Conservation (phyloP, 2,888 invertebrate species). For the Choreutis nemorana region DNA sequence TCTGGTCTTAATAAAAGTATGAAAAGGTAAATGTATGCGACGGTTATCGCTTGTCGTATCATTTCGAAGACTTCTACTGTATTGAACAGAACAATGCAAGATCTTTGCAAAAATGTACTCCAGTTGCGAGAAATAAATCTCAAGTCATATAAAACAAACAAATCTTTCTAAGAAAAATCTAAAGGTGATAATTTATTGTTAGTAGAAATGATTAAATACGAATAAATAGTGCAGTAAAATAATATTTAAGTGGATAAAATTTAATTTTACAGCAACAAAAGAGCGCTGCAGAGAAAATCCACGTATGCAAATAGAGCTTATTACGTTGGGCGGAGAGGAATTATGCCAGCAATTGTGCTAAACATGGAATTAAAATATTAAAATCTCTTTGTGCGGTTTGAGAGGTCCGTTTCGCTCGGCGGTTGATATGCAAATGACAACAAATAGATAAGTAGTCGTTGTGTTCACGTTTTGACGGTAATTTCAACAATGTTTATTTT, state of each 20-base stretch:
- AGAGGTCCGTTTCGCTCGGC: conserved; percentile 18
- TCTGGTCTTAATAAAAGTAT: no score
- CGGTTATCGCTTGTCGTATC: no score
- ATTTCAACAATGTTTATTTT: no score
- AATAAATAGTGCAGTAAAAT: conserved; percentile 1
- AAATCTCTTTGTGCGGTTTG: conserved; percentile 37
- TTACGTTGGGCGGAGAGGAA: conserved; percentile 24
- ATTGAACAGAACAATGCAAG: no score
- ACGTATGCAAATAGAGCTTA: conserved; percentile 31
- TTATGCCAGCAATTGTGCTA: conserved; percentile 48
- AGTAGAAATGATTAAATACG: no score
- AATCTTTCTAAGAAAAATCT: no score
- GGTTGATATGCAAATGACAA: conserved; percentile 43
- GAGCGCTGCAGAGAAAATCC: conserved; percentile 13
- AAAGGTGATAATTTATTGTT: no score
- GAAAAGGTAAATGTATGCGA: no score
- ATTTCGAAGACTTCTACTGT: no score
- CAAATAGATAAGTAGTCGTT: conserved; percentile 27
- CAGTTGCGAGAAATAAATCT: no score
- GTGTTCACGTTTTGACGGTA: not conserved
- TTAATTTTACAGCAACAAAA: conserved; percentile 7
- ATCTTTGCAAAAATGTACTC: no score
- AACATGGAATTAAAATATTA: conserved; percentile 55
- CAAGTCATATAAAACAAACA: no score
- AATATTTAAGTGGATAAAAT: conserved; percentile 6